A percentile compares a stretch with the other conserved stretches of the same genome.
Conservation (phyloP, 2,888 invertebrate species). For the Holacanthella duospinosa region DNA sequence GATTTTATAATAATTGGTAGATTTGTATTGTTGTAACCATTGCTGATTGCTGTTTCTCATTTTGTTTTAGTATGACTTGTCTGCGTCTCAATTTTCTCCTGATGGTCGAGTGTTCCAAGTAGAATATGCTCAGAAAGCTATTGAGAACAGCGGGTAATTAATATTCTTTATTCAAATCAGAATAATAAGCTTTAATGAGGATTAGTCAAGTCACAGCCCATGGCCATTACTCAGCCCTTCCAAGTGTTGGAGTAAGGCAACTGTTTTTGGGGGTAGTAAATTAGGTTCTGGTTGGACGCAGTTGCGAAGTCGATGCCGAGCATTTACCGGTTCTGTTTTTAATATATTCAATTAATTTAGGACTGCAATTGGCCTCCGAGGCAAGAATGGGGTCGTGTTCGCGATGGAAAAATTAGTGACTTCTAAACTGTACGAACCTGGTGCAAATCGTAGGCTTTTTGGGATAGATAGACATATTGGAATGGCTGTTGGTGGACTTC, state of each 20-base stretch:
- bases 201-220: neutral
- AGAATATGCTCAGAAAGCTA: conserved; percentile 98
- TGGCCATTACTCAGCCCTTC: too few species aligned
- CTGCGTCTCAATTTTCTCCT: conserved; percentile 99
- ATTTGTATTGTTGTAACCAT: neutral
- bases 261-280: too few species aligned
- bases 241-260: too few species aligned
- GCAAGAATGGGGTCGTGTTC: conserved; percentile 92
- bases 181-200: too few species aligned
- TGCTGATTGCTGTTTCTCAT: conserved; percentile 15
- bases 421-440: conserved; percentile 83
- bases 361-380: conserved; percentile 85
- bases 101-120: conserved; percentile 99
- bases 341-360: conserved; percentile 41
- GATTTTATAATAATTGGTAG: conserved; percentile 6
- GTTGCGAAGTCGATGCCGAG: neutral
- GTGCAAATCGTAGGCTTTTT: conserved; percentile 83
- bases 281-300: neutral
- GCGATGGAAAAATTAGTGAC: conserved; percentile 94
- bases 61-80: conserved; percentile 82
- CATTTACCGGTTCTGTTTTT: conserved; percentile 7
- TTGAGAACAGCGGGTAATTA: conserved; percentile 82
- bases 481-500: conserved; percentile 81
- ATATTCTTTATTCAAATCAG: too few species aligned
- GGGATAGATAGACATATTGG: conserved; percentile 90